phyloP scores from a whole-genome alignment of 2,797 vertebrate species.

The Ciconia nigra region DNA sequence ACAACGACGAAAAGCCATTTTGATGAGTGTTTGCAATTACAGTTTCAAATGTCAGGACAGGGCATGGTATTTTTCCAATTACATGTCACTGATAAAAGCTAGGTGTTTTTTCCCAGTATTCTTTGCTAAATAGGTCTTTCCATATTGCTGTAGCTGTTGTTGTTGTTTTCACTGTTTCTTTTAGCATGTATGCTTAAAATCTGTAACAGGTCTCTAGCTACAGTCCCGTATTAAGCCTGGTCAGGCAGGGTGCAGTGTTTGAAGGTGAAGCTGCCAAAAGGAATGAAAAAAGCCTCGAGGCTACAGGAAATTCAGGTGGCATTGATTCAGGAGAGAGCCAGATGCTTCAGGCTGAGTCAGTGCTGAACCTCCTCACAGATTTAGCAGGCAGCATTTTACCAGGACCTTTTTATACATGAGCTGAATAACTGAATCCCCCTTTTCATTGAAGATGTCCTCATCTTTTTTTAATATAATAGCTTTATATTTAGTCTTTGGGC shows the following conservation, averaged over 20 bases:
- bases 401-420: neutral
- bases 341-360: neutral
- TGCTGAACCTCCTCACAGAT: neutral
- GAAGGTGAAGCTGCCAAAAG: neutral
- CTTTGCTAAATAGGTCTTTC: neutral
- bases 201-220: neutral
- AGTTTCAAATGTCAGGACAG: neutral
- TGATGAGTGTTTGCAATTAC: neutral
- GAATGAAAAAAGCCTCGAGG: neutral
- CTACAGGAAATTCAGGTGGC: neutral
- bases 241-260: neutral
- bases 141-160: neutral
- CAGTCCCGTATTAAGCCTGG: neutral
- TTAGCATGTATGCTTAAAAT: neutral
- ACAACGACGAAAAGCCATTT: neutral
- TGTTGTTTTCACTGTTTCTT: neutral
- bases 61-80: neutral
- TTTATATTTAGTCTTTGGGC: neutral
- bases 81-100: neutral
- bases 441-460: neutral
- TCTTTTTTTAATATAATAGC: neutral
- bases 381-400: neutral
- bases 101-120: neutral
- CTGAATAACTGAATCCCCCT: neutral
- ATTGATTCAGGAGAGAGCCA: neutral